Evolutionary conservation across 2,797 vertebrate species (phyloP), one percentile per base, ranked within the genome.

Genomic region (Menidia menidia): DNA sequence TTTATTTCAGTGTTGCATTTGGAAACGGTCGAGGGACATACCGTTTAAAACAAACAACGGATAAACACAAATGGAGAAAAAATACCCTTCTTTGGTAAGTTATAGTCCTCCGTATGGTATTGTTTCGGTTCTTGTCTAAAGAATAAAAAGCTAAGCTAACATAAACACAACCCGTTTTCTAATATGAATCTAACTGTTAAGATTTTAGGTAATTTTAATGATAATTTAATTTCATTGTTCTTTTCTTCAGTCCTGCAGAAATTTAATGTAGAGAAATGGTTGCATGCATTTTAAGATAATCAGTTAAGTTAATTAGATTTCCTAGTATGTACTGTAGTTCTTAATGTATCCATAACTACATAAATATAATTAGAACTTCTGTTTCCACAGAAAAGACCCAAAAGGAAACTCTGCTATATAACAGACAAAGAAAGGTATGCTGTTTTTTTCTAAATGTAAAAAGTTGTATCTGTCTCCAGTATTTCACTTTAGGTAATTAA

Each of bases 331-430:
- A 11, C 12, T 51, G 6, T 50, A 12, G 10, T 51, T 30, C 12
- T 11, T 30, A 13, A 50, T 50, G 11, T 30, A 12, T 5, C 19
- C 48, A 13, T 12, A 51, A 6, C 30, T 6, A 25, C 25, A 11
- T 51, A 51, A 2, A 5, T 25, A 18, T 0, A 25, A 19, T 51
- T 5, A 51, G 4, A 51, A 51, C 25, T 51, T 12, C 4, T 44
- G n/a, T 39, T 48, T 88, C 86, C 14, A 64, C 85, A 95, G 94
- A 86, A 30, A 48, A 90, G 89, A 66, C 90, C 92, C 4, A 92
- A 83, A 75, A 92, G 88, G 81, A 93, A 91, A 76, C 92, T 94
- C 4, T 84, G 78, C 30, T 94, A 89, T 80, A 19, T 77, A 6
- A 68, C 69, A 42, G 61, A 60, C 30, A 86, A 80, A 4, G 60